A percentile compares a stretch with the other conserved stretches of the same genome.
Conservation (phyloP, 2,797 vertebrate genomes). For the Ibycter americanus region DNA sequence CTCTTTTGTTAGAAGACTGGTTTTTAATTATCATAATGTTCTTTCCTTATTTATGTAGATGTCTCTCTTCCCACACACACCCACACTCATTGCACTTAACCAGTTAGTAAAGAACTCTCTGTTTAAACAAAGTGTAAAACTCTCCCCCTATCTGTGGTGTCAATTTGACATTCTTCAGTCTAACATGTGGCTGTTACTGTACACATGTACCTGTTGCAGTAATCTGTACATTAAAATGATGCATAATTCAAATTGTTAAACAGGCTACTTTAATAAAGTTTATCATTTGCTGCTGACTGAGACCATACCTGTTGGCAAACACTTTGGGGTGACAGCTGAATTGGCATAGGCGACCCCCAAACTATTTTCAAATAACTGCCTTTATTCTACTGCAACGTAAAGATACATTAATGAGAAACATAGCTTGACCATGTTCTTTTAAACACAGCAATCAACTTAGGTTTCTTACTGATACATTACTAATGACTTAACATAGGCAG, state of each 20-base stretch:
- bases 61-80: background rate
- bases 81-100: background rate
- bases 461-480: background rate
- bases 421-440: background rate
- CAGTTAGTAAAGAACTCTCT: background rate
- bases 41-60: background rate
- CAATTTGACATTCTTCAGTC: background rate
- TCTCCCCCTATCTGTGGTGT: background rate
- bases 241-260: background rate
- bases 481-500: background rate
- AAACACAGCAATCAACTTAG: background rate
- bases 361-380: background rate
- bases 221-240: background rate
- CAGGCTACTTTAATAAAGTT: background rate
- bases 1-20: background rate
- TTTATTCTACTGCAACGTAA: background rate
- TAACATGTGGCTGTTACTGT: background rate
- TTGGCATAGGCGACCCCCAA: background rate
- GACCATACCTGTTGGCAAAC: background rate
- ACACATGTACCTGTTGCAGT: background rate
- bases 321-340: background rate
- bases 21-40: background rate
- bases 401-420: background rate
- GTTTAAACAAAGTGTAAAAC: background rate
- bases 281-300: background rate